Percentiles rank a stretch among this genome's conserved stretches.
phyloP scores from a whole-genome alignment of 2,113 vertebrate genomes.

The Megalops atlanticus region DNA sequence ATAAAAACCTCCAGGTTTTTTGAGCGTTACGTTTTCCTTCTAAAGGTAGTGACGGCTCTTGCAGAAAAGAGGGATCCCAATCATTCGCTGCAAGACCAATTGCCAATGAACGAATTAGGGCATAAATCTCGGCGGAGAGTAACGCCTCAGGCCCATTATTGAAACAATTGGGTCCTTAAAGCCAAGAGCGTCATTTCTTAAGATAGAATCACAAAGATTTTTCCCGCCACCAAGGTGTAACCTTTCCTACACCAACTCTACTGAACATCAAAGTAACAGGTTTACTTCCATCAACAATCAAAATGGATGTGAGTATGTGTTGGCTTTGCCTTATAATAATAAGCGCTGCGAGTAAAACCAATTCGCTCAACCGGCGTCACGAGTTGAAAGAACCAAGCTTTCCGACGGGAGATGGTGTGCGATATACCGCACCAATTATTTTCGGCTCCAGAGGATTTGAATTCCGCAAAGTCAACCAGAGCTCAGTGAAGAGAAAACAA shows the following conservation, averaged over 20 bases:
- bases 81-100: background rate
- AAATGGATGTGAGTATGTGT: background rate
- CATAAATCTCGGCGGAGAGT: background rate
- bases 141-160: background rate
- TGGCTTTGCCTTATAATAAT: background rate
- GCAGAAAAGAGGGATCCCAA: too few species aligned
- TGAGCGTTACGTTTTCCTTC: too few species aligned
- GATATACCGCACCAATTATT: background rate
- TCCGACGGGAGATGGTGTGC: background rate
- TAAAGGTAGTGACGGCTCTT: too few species aligned
- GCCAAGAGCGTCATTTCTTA: too few species aligned
- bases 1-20: too few species aligned
- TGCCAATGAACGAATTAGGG: background rate
- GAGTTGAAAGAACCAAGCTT: background rate
- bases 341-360: background rate
- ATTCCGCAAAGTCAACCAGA: background rate
- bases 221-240: too few species aligned
- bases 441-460: background rate
- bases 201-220: too few species aligned
- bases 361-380: background rate
- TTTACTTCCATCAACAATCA: background rate
- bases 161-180: background rate
- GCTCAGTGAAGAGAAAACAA: background rate
- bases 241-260: too few species aligned
- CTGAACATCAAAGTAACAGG: too few species aligned